Conservation (phyloP, 2,113 vertebrate genomes). For the Serilophus lunatus region DNA sequence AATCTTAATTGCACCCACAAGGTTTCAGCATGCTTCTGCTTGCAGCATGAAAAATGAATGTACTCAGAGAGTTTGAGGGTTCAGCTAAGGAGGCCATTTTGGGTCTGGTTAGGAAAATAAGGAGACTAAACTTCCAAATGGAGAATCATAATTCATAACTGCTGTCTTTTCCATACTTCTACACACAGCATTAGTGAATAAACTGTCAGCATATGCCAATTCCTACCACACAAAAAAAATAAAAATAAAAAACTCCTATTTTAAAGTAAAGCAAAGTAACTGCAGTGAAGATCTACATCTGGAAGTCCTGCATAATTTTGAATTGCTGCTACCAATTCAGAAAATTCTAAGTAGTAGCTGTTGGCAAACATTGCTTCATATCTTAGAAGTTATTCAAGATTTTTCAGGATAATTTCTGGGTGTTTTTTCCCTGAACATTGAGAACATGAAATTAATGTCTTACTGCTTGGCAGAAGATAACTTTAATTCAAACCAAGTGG, state of each 20-base stretch:
- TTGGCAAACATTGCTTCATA: neutral
- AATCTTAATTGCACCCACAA: slow-evolving; percentile 38
- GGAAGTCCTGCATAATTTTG: neutral
- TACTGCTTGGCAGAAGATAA: neutral
- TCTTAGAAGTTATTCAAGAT: neutral
- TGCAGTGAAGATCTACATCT: neutral
- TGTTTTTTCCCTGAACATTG: neutral
- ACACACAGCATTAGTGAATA: neutral
- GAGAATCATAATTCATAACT: slow-evolving; percentile 17
- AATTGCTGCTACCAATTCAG: neutral
- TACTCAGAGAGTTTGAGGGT: neutral
- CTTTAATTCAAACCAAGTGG: neutral
- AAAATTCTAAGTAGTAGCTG: neutral
- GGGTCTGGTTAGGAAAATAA: slow-evolving; percentile 14
- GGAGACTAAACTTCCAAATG: slow-evolving; percentile 10
- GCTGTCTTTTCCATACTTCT: neutral
- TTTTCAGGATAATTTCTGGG: neutral
- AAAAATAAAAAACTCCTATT: neutral
- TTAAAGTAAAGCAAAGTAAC: neutral
- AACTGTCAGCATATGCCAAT: neutral
- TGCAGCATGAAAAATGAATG: slow-evolving; percentile 33
- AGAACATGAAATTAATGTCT: slow-evolving; percentile 2
- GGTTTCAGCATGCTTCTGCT: neutral
- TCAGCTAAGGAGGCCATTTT: neutral
- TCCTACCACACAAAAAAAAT: neutral